Conservation (phyloP, 2,888 invertebrate genomes). For the Brenthis hecate region DNA sequence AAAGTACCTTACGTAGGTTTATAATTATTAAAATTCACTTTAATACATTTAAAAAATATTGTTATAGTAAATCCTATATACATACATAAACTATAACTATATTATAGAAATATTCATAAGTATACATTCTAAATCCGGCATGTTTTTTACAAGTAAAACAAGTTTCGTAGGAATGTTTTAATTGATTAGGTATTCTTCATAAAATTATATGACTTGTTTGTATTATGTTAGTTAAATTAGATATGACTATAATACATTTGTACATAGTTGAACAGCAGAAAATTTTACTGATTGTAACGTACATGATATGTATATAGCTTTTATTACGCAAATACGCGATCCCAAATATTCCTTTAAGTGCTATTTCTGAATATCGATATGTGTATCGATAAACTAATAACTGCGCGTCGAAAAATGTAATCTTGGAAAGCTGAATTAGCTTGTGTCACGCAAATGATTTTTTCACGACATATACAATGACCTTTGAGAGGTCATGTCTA, state of each 20-base stretch:
- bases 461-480: conserved; percentile 54
- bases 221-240: not conserved
- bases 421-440: conserved; percentile 42
- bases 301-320: too few species aligned
- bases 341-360: too few species aligned
- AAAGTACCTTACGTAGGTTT: not conserved
- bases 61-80: not conserved
- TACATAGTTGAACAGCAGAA: too few species aligned
- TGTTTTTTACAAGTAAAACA: conserved; percentile 15
- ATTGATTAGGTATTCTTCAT: conserved; percentile 26
- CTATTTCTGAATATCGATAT: not conserved
- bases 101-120: conserved; percentile 15
- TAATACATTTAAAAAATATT: not conserved
- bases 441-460: conserved; percentile 41
- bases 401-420: conserved; percentile 5
- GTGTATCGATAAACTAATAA: not conserved
- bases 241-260: not conserved
- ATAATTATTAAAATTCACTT: too few species aligned
- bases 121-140: conserved; percentile 4
- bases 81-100: not conserved
- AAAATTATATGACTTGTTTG: conserved; percentile 27
- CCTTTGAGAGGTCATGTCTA: conserved; percentile 73
- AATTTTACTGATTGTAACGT: too few species aligned
- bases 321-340: too few species aligned
- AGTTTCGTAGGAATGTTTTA: conserved; percentile 29